A percentile compares a stretch with the other conserved stretches of the same genome.
Evolutionary conservation across 2,888 invertebrate genomes (phyloP).

Genomic region (Eupelmus urozonus): DNA sequence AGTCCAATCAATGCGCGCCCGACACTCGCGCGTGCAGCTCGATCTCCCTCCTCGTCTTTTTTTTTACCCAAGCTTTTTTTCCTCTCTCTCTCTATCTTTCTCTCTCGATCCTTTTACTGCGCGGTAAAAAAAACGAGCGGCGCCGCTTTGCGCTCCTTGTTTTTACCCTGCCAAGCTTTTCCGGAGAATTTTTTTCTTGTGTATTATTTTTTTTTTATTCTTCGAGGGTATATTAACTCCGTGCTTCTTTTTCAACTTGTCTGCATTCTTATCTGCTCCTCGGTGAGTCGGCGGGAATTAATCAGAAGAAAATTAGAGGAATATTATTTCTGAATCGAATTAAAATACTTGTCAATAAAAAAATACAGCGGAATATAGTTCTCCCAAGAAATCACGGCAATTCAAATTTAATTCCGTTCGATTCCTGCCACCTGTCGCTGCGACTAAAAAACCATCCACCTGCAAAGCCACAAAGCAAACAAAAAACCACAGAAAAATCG

Average conservation of each 20-base stretch:
- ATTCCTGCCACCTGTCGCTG: no score
- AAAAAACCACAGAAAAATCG: no score
- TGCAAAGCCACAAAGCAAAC: background rate
- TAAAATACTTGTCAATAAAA: no score
- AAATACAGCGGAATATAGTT: no score
- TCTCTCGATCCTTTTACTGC: slow-evolving; percentile 30
- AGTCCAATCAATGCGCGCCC: slow-evolving; percentile 67
- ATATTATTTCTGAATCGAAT: background rate
- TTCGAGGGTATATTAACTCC: background rate
- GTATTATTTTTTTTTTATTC: background rate
- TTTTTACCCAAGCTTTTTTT: slow-evolving; percentile 20
- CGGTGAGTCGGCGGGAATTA: background rate
- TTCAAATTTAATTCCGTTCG: no score
- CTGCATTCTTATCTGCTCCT: background rate
- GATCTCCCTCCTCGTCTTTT: background rate
- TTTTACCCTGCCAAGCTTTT: slow-evolving; percentile 27
- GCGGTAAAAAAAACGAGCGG: slow-evolving; percentile 35
- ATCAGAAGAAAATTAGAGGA: background rate
- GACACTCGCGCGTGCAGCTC: slow-evolving; percentile 31
- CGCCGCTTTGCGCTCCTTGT: slow-evolving; percentile 19
- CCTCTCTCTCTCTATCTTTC: slow-evolving; percentile 27
- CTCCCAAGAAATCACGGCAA: no score
- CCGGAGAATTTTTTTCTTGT: slow-evolving; percentile 3
- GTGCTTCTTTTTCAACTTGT: background rate
- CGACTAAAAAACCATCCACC: no score